Evolutionary conservation across 2,888 invertebrate species (phyloP).

Genomic region (Apotomis capreana): DNA sequence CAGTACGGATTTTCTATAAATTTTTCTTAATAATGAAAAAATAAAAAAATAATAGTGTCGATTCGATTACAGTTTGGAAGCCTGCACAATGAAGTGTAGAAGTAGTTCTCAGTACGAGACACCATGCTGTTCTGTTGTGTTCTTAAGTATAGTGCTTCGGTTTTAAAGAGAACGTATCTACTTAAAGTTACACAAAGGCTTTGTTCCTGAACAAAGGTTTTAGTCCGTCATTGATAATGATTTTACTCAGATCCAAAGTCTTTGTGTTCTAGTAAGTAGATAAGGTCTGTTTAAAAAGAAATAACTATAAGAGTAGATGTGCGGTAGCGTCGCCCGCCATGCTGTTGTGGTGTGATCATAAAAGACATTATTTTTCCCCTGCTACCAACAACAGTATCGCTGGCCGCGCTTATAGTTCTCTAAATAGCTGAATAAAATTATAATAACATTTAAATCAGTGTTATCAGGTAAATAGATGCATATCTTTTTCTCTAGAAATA

Average conservation of each 20-base stretch:
- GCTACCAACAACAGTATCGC: slow-evolving; percentile 66
- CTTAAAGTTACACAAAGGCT: too few species aligned
- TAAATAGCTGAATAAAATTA: slow-evolving; percentile 67
- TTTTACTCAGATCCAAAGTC: too few species aligned
- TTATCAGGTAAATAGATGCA: slow-evolving; percentile 81
- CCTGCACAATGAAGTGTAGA: slow-evolving; percentile 59
- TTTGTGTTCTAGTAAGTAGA: too few species aligned
- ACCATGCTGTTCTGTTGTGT: slow-evolving; percentile 56
- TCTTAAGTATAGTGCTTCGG: slow-evolving; percentile 48
- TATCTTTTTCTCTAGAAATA: slow-evolving; percentile 82
- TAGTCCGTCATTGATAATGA: too few species aligned
- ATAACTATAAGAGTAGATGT: slow-evolving; percentile 62
- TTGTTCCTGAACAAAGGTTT: background rate
- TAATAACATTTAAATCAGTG: slow-evolving; percentile 61
- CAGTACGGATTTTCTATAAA: slow-evolving; percentile 78
- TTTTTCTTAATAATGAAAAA: slow-evolving; percentile 61
- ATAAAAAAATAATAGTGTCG: slow-evolving; percentile 53
- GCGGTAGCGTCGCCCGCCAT: slow-evolving; percentile 58
- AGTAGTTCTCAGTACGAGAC: slow-evolving; percentile 53
- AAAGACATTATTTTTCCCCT: slow-evolving; percentile 41
- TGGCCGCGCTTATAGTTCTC: slow-evolving; percentile 63
- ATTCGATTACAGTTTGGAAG: slow-evolving; percentile 54
- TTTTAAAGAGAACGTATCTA: too few species aligned
- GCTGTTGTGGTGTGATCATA: slow-evolving; percentile 29
- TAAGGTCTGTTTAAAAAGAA: too few species aligned